A percentile compares a stretch with the other conserved stretches of the same genome.
phyloP scores from a whole-genome alignment of 2,888 invertebrate genomes.

The Dicycla oo region DNA sequence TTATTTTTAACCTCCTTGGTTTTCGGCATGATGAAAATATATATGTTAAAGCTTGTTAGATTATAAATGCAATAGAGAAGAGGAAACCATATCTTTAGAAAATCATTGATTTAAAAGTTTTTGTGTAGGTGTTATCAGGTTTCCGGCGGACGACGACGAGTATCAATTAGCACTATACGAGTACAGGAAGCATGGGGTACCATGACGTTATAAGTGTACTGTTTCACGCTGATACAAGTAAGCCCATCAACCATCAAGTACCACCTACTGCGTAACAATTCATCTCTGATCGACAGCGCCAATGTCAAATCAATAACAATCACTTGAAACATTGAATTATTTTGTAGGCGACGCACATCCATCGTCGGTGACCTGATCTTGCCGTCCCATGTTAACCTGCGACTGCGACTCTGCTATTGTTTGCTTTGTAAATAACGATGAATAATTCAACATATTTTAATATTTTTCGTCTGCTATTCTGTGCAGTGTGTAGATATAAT shows the following conservation, averaged over 20 bases:
- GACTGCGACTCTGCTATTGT: slow-evolving; percentile 37
- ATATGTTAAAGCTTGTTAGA: neutral
- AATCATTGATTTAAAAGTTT: neutral
- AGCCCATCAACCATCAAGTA: slow-evolving; percentile 17
- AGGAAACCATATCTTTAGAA: neutral
- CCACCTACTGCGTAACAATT: slow-evolving; percentile 67
- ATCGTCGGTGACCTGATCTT: slow-evolving; percentile 69
- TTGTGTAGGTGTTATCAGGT: neutral
- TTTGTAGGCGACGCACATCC: slow-evolving; percentile 74
- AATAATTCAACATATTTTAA: slow-evolving; percentile 8
- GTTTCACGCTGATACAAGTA: slow-evolving; percentile 9
- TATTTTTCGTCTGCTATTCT: neutral
- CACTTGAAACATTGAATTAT: slow-evolving; percentile 74
- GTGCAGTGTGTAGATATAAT: slow-evolving; percentile 5
- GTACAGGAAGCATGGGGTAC: slow-evolving; percentile 1
- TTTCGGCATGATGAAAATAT: neutral
- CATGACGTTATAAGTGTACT: slow-evolving; percentile 13
- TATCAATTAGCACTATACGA: slow-evolving; percentile 16
- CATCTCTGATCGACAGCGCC: slow-evolving; percentile 76
- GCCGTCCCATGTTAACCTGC: slow-evolving; percentile 46
- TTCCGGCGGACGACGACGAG: neutral
- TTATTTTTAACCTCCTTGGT: no score
- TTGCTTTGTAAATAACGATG: slow-evolving; percentile 22
- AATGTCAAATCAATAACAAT: slow-evolving; percentile 84
- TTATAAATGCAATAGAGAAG: neutral